Percentiles rank a stretch among this genome's conserved stretches.
Conservation (phyloP, 2,797 vertebrate genomes). For the Mallotus villosus region DNA sequence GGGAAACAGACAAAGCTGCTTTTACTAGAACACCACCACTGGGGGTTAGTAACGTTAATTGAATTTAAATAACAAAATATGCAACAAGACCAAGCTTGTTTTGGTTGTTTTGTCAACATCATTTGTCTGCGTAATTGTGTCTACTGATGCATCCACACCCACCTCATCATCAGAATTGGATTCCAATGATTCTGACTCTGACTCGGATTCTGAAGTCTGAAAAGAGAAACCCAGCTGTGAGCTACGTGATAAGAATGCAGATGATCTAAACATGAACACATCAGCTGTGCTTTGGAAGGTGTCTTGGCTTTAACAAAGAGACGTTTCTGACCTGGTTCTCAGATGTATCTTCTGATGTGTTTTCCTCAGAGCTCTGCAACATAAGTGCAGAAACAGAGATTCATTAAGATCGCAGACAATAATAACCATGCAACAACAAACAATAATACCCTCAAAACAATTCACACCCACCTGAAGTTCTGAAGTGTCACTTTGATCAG, state of each 20-base stretch:
- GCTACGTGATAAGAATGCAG: background rate
- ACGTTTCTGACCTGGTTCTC: slow-evolving; percentile 53
- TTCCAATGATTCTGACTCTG: slow-evolving; percentile 44
- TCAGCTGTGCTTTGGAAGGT: background rate
- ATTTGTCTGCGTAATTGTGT: too few relatives aligned
- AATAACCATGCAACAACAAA: too few relatives aligned
- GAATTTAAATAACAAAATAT: background rate
- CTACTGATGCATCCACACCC: background rate
- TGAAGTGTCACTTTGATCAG: slow-evolving; percentile 59
- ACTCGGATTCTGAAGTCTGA: slow-evolving; percentile 69
- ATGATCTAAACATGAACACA: background rate
- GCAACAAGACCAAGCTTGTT: background rate
- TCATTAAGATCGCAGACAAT: too few relatives aligned
- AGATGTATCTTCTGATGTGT: slow-evolving; percentile 38
- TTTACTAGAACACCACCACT: background rate
- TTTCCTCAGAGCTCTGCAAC: slow-evolving; percentile 68
- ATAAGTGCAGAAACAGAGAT: background rate
- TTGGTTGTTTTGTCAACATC: too few relatives aligned
- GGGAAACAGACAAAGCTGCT: background rate
- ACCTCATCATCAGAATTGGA: slow-evolving; percentile 40
- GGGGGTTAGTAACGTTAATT: background rate
- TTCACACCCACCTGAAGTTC: slow-evolving; percentile 53
- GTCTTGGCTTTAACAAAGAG: background rate
- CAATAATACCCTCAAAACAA: background rate
- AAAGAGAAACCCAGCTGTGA: slow-evolving; percentile 1